Evolutionary conservation across 2,888 invertebrate genomes (phyloP).

Genomic region (Glyphotaelius pellucidus): DNA sequence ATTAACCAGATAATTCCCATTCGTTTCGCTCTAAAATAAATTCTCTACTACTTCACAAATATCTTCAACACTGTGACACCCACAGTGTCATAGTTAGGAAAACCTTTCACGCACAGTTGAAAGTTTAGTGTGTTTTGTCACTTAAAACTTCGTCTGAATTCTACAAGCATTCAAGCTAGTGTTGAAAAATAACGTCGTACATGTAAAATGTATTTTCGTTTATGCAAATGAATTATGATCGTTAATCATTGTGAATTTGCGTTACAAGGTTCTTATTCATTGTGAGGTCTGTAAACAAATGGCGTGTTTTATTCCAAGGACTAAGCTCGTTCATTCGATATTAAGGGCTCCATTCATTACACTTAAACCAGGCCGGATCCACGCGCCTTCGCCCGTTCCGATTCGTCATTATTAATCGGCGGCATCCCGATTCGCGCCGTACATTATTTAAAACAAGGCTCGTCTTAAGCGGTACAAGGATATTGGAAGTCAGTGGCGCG

Average conservation of each 20-base stretch:
- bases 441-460: background rate
- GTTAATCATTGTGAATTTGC: background rate
- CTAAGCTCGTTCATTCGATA: slow-evolving; percentile 4
- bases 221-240: background rate
- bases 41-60: too few relatives aligned
- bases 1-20: too few relatives aligned
- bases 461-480: slow-evolving; percentile 18
- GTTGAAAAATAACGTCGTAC: background rate
- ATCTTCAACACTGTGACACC: too few relatives aligned
- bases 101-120: too few relatives aligned
- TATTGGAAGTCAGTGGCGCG: background rate
- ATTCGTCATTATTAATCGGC: slow-evolving; percentile 44
- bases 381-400: slow-evolving; percentile 15
- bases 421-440: slow-evolving; percentile 16
- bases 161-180: too few relatives aligned
- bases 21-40: too few relatives aligned
- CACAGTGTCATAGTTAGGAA: too few relatives aligned
- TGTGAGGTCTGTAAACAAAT: background rate
- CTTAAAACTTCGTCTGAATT: too few relatives aligned
- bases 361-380: slow-evolving; percentile 15
- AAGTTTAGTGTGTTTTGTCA: too few relatives aligned
- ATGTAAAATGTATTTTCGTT: background rate
- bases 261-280: background rate
- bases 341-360: slow-evolving; percentile 19
- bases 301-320: background rate